Base-by-base conservation (phyloP, 2,113 vertebrate genomes). In the Pionites leucogaster region DNA sequence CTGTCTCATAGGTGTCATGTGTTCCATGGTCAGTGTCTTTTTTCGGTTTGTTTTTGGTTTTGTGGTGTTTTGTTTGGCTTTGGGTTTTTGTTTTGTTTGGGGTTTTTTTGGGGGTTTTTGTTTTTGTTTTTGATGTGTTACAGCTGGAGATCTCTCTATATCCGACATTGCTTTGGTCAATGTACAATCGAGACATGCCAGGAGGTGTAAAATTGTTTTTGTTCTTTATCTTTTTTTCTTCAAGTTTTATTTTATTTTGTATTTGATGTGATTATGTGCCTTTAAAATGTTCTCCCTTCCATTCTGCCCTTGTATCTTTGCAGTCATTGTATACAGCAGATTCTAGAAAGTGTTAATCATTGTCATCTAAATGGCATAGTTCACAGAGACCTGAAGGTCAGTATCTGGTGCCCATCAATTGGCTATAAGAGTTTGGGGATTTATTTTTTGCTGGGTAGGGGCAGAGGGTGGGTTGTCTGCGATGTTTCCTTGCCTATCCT, bases 271-370 rank as follows among this genome's bases (percentile, higher is more conserved):
- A 98, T 97, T 97, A 98, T 96, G 97, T 98, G 97, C 98, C 98
- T 98, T 98, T 98, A 98, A 98, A 98, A 98, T 97, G 97, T 98
- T 98, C 94, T 98, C 98, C 98, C 98, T 98, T 97, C 98, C 98
- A 98, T 98, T 98, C 97, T 98, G 94, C 98, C 98, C 98, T 98
- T 98, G 97, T 99, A 97, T 98, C 98, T 99, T 98, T 98, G 96
- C 99, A 99, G 99, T 99, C 99, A 99, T 98, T 99, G 99, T 98
- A 99, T 99, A 98, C 99, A 99, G 98, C 99, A 99, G 99, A 99
- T 99, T 98, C 98, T 99, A 99, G 99, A 99, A 98, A 99, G 99
- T 99, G 99, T 99, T 98, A 99, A 99, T 99, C 99, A 99, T 98
- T 99, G 99, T 98, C 99, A 99, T 97, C 97, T 99, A 98, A 99